Evolutionary conservation across 2,888 invertebrate genomes (phyloP).

Genomic region (Dugesia japonica): DNA sequence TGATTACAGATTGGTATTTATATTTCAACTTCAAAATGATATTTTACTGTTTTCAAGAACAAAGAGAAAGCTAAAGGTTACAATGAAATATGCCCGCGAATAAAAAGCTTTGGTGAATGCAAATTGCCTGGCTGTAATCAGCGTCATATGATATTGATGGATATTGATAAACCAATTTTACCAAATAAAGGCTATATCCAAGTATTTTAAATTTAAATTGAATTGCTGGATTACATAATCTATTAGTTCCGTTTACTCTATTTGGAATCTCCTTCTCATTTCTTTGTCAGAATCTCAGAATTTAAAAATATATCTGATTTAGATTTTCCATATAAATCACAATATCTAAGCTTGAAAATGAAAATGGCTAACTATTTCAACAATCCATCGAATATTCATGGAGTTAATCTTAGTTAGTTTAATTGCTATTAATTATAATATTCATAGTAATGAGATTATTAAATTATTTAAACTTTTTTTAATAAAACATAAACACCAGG

Average conservation of each 20-base stretch:
- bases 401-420: neutral
- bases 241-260: slow-evolving; percentile 17
- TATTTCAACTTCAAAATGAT: neutral
- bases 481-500: too few species aligned
- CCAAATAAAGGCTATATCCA: slow-evolving; percentile 17
- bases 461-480: too few species aligned
- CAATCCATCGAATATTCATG: neutral
- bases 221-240: neutral
- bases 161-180: slow-evolving; percentile 23
- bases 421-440: too few species aligned
- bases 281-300: slow-evolving; percentile 17
- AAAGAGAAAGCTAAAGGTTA: slow-evolving; percentile 12
- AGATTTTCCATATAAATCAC: neutral
- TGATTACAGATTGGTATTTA: slow-evolving; percentile 9
- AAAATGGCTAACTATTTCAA: neutral
- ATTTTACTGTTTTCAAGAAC: neutral
- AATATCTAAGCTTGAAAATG: neutral
- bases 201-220: neutral
- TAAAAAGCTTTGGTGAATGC: slow-evolving; percentile 14
- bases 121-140: neutral
- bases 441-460: too few species aligned
- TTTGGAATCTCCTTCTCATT: slow-evolving; percentile 12
- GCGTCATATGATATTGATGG: slow-evolving; percentile 17
- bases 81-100: slow-evolving; percentile 11
- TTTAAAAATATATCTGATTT: neutral